These are phyloP conservation scores for Paraplagusia blochii DNA, from an alignment of 2,113 vertebrate genomes.

Conservation along the genomic window DNA sequence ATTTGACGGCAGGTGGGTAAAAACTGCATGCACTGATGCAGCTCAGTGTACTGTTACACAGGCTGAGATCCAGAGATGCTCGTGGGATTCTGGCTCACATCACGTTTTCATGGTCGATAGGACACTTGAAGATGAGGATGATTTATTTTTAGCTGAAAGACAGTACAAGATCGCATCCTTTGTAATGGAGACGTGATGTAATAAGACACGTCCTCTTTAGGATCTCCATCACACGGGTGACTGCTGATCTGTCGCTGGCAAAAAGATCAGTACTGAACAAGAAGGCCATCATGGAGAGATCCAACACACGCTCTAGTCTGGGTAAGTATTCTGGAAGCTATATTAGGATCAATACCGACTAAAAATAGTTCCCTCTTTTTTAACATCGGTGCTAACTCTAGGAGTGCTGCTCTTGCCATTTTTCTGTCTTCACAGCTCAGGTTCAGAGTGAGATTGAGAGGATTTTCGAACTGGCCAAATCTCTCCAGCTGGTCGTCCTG, in stretches of 20 bases:
- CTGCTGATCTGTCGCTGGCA: constrained; percentile 93
- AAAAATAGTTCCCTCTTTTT: constrained; percentile 35
- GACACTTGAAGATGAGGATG: constrained; percentile 27
- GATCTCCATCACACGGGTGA: constrained; percentile 96
- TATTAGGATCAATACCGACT: constrained; percentile 41
- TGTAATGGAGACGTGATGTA: constrained; percentile 47
- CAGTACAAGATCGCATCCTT: constrained; percentile 29
- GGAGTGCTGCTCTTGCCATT: constrained; percentile 1
- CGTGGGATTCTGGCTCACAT: constrained; percentile 6
- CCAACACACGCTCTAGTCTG: constrained; percentile 91
- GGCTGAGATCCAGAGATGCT: constrained; percentile 10
- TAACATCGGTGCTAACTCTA: not conserved
- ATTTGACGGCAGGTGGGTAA: constrained; percentile 90
- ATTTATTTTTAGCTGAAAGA: constrained; percentile 53
- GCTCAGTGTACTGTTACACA: constrained; percentile 10
- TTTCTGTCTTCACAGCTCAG: constrained; percentile 78
- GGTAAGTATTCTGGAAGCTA: constrained; percentile 76
- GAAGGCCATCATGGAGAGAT: constrained; percentile 93
- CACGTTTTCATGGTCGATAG: constrained; percentile 44
- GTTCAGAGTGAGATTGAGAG: constrained; percentile 97
- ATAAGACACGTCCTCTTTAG: constrained; percentile 69
- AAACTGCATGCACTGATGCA: constrained; percentile 7
- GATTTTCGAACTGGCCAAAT: constrained; percentile 96
- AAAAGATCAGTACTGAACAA: constrained; percentile 97
- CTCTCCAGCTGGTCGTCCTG: constrained; percentile 91